Evolutionary conservation across 1,140 invertebrate genomes (phyloP).

Genomic region (Sarcophaga bullata): DNA sequence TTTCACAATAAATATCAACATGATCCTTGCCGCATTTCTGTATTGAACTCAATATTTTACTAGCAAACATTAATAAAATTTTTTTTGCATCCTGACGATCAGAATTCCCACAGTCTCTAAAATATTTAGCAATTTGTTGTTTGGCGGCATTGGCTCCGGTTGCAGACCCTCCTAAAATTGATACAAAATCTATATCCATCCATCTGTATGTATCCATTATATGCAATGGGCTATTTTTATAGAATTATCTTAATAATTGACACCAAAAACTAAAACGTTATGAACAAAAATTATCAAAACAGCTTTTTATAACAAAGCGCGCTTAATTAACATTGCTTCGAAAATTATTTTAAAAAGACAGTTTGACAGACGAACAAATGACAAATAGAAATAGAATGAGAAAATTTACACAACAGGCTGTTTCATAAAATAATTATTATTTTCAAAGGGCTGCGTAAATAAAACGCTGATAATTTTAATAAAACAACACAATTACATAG

Average conservation of each 20-base stretch:
- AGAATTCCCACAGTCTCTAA: neutral
- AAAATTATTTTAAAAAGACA: too few relatives aligned
- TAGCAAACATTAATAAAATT: slow-evolving; percentile 29
- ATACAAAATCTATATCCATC: slow-evolving; percentile 31
- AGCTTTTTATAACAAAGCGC: neutral
- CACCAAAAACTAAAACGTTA: too few relatives aligned
- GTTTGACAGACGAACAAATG: too few relatives aligned
- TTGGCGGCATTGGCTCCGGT: neutral
- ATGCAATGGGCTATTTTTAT: too few relatives aligned
- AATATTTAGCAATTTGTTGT: slow-evolving; percentile 17
- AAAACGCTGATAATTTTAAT: too few relatives aligned
- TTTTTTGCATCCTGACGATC: neutral
- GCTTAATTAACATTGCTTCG: neutral
- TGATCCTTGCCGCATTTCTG: slow-evolving; percentile 25
- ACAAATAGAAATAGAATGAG: too few relatives aligned
- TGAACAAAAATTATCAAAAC: too few relatives aligned
- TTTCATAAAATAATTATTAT: too few relatives aligned
- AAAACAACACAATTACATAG: too few relatives aligned
- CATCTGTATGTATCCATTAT: neutral
- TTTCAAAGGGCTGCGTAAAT: too few relatives aligned
- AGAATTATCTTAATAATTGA: too few relatives aligned
- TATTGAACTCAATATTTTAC: slow-evolving; percentile 7
- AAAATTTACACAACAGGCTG: too few relatives aligned
- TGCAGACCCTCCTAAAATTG: neutral
- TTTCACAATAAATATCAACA: slow-evolving; percentile 35